Base-by-base conservation (phyloP, 2,888 invertebrate genomes). In the Oscheius sp. region DNA sequence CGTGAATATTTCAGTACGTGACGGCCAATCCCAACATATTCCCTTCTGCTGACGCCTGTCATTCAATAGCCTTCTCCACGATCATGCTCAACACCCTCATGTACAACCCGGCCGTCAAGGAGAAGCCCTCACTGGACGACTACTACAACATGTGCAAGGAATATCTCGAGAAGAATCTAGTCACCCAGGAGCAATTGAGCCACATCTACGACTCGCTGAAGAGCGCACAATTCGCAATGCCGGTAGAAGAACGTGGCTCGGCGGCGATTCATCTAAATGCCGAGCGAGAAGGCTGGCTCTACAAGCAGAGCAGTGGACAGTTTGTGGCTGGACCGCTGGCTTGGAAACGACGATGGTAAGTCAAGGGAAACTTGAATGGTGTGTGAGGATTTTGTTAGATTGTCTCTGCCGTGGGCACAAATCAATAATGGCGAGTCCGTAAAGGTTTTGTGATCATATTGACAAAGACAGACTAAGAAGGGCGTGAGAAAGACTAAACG, bases 61-160 rank as follows among this genome's bases (percentile, higher is more conserved):
- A 81, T 72, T 78, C 81, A 13, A 78, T 84, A 13, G 76, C 84
- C 42, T 84, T 83, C 66, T 80, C 79, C 33, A 79, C 80, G 70
- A 81, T 84, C 60, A 83, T 83, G 83, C 78, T 84, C n/a, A 84
- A 84, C 71, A 84, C 84, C 1, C 68, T 84, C 35, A 68, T 84
- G 53, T 82, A 84, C 68, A 84, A 84, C 68, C 83, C 83, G 13
- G 79, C 78, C 35, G 79, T 84, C 37, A 84, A 81, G 60, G 84
- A 84, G 62, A 75, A 76, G 50, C 80, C 81, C 1, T 70, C 79
- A 11, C 59, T 83, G 50, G 83, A 80, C 21, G 76, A 78, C 72
- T 84, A 79, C 60, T 75, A 76, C 35, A 53, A 72, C 7, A 78
- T 80, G 80, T 78, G 77, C 71, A 78, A 79, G 74, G 74, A 74